phyloP scores from a whole-genome alignment of 2,113 vertebrate species.

The Ciconia stormi region DNA sequence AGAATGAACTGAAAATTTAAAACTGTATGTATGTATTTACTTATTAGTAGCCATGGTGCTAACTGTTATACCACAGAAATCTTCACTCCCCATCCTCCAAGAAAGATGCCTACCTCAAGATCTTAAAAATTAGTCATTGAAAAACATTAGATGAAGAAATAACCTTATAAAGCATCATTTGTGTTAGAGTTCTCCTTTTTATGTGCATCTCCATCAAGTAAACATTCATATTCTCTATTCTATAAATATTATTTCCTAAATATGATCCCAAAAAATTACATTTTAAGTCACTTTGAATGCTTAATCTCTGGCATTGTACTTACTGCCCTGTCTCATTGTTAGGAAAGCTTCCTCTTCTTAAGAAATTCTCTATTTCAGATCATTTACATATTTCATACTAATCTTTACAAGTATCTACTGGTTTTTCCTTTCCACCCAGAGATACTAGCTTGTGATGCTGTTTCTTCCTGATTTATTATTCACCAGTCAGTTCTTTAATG shows the following conservation, averaged over 20 bases:
- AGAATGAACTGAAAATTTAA: not conserved
- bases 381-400: not conserved
- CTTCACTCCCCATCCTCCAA: not conserved
- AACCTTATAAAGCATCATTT: not conserved
- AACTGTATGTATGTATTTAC: not conserved
- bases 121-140: not conserved
- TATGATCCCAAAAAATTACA: not conserved
- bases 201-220: not conserved
- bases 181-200: not conserved
- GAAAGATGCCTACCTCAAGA: not conserved
- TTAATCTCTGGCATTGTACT: not conserved
- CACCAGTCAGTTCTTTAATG: not conserved
- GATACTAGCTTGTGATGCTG: not conserved
- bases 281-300: not conserved
- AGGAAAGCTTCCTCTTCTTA: not conserved
- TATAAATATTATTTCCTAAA: not conserved
- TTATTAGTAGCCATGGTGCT: not conserved
- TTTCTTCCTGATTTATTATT: not conserved
- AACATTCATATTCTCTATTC: not conserved
- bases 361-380: not conserved
- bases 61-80: not conserved
- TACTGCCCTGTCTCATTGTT: not conserved
- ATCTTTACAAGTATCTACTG: not conserved
- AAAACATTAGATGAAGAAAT: not conserved
- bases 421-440: not conserved